These are phyloP conservation scores for Ganaspis brasiliensis DNA, from an alignment of 2,888 invertebrate species.

Conservation along the genomic window DNA sequence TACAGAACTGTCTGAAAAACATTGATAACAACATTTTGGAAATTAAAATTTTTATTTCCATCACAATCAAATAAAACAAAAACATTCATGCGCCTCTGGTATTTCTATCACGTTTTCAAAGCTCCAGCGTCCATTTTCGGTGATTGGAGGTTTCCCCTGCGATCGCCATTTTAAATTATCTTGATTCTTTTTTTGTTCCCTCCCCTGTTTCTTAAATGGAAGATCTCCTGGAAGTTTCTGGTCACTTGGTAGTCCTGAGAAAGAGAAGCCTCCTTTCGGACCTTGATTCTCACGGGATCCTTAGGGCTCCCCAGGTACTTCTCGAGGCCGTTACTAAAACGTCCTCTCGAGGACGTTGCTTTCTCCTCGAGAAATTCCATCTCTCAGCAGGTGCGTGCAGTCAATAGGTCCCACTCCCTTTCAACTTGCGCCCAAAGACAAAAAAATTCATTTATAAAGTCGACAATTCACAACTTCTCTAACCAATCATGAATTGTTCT, in stretches of 20 bases:
- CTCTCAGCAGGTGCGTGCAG: slow-evolving; percentile 28
- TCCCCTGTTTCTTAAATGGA: slow-evolving; percentile 27
- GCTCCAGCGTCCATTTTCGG: slow-evolving; percentile 1
- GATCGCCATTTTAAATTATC: not conserved
- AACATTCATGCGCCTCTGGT: no score
- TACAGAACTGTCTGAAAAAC: no score
- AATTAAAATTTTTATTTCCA: no score
- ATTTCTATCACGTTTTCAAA: no score
- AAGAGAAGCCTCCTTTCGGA: slow-evolving; percentile 73
- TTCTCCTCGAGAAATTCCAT: slow-evolving; percentile 28
- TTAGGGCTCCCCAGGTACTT: slow-evolving; percentile 56
- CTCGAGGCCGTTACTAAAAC: slow-evolving; percentile 41
- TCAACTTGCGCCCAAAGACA: not conserved
- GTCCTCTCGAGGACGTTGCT: slow-evolving; percentile 37
- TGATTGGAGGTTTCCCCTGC: not conserved
- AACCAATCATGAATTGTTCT: no score
- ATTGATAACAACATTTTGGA: no score
- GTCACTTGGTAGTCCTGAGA: slow-evolving; percentile 75
- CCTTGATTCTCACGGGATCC: slow-evolving; percentile 74
- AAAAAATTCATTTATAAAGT: not conserved
- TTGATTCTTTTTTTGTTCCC: not conserved
- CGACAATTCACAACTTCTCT: no score
- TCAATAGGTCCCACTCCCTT: not conserved
- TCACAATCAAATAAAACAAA: no score
- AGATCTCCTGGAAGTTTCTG: slow-evolving; percentile 73